Percentiles rank a stretch among this genome's conserved stretches.
These are phyloP conservation scores for Heliconius eleuchia DNA, from an alignment of 1,140 invertebrate species.

Conservation along the genomic window DNA sequence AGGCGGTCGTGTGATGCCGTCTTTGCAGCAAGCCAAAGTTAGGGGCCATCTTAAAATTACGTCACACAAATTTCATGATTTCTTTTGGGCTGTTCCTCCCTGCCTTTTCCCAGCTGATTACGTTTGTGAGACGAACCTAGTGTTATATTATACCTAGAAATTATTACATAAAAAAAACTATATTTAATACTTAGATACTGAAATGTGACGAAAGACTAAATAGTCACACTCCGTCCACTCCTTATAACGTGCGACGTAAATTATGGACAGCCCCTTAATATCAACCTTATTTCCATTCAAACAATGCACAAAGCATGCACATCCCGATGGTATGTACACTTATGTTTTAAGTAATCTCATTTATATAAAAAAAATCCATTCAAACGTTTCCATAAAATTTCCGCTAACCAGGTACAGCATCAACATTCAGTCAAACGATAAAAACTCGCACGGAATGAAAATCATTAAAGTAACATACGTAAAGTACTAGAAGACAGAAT, in stretches of 20 bases:
- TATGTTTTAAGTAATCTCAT: conserved; percentile 44
- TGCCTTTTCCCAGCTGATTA: too few species aligned
- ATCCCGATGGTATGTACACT: conserved; percentile 51
- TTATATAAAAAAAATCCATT: conserved; percentile 39
- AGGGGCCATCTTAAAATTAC: too few species aligned
- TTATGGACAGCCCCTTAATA: conserved; percentile 17
- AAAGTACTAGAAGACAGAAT: conserved; percentile 71
- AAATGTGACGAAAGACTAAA: too few species aligned
- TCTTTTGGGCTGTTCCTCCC: too few species aligned
- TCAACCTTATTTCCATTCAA: conserved; percentile 29
- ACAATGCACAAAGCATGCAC: conserved; percentile 30
- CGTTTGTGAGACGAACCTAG: too few species aligned
- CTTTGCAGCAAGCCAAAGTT: background rate
- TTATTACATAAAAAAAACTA: too few species aligned
- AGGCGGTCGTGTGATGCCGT: conserved; percentile 54
- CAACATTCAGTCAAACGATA: conserved; percentile 69
- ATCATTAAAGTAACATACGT: conserved; percentile 72
- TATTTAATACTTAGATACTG: too few species aligned
- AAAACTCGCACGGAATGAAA: conserved; percentile 78
- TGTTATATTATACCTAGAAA: too few species aligned
- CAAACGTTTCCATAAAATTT: conserved; percentile 50
- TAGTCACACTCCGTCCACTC: too few species aligned
- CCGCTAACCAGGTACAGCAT: conserved; percentile 62
- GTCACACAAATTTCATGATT: too few species aligned
- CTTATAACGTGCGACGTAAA: too few species aligned